Evolutionary conservation across 2,797 vertebrate species (phyloP).

Genomic region (Crocodylus rhombifer): DNA sequence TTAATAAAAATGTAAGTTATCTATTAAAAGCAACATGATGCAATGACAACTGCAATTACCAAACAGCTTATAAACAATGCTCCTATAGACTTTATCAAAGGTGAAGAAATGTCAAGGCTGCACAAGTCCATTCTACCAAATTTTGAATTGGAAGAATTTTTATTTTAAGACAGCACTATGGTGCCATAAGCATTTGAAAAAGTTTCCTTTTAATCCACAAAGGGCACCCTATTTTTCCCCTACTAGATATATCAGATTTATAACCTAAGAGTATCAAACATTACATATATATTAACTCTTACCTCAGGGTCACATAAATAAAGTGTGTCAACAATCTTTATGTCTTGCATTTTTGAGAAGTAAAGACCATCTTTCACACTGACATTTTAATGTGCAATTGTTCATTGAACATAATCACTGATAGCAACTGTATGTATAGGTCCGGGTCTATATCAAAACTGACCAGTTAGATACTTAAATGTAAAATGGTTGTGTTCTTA

Average conservation of each 20-base stretch:
- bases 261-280: neutral
- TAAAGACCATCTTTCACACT: neutral
- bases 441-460: neutral
- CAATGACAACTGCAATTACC: neutral
- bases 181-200: rapidly evolving
- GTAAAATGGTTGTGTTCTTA: rapidly evolving
- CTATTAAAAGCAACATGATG: neutral
- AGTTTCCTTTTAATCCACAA: neutral
- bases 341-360: neutral
- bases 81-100: neutral
- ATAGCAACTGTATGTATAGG: neutral
- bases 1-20: neutral
- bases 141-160: neutral
- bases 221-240: neutral
- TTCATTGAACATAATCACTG: neutral
- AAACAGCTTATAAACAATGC: neutral
- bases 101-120: neutral
- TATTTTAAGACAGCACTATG: neutral
- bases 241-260: neutral
- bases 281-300: neutral
- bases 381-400: neutral
- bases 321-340: neutral
- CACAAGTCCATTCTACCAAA: neutral
- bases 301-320: neutral
- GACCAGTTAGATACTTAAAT: neutral